Evolutionary conservation across 1,140 invertebrate species (phyloP).

Genomic region (Ridgeia piscesae): DNA sequence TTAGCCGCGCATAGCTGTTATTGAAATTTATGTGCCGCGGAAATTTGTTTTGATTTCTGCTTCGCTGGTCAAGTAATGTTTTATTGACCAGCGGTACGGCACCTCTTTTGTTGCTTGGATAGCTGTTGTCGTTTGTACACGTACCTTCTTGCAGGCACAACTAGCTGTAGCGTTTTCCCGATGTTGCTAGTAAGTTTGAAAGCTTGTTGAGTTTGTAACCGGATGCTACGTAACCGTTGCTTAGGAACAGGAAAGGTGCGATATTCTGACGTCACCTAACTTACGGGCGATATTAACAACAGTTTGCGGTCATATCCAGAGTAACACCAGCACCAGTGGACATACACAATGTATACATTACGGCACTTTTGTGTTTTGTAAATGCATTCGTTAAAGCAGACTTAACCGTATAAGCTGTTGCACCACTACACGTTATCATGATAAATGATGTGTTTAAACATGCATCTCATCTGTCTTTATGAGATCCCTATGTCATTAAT

Average conservation of each 20-base stretch:
- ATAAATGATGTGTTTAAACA: too few species aligned
- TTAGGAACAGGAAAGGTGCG: not conserved
- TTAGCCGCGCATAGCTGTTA: not conserved
- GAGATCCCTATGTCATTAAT: too few species aligned
- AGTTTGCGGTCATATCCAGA: not conserved
- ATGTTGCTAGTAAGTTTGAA: not conserved
- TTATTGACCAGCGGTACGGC: not conserved
- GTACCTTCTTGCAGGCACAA: not conserved
- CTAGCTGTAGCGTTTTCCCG: not conserved
- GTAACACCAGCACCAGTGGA: too few species aligned
- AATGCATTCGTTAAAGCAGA: too few species aligned
- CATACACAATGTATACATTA: too few species aligned
- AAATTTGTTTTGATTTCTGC: constrained; percentile 1
- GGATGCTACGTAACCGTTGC: not conserved
- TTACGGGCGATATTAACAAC: not conserved
- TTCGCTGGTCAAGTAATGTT: not conserved
- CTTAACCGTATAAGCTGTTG: too few species aligned
- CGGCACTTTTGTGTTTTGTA: too few species aligned
- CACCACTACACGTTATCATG: too few species aligned
- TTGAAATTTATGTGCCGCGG: not conserved
- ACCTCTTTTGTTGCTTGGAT: not conserved
- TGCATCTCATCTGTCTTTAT: too few species aligned
- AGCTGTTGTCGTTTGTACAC: not conserved
- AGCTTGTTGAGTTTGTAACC: not conserved
- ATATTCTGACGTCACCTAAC: not conserved